Evolutionary conservation across 2,113 vertebrate species (phyloP).

Genomic region (Vombatus ursinus): DNA sequence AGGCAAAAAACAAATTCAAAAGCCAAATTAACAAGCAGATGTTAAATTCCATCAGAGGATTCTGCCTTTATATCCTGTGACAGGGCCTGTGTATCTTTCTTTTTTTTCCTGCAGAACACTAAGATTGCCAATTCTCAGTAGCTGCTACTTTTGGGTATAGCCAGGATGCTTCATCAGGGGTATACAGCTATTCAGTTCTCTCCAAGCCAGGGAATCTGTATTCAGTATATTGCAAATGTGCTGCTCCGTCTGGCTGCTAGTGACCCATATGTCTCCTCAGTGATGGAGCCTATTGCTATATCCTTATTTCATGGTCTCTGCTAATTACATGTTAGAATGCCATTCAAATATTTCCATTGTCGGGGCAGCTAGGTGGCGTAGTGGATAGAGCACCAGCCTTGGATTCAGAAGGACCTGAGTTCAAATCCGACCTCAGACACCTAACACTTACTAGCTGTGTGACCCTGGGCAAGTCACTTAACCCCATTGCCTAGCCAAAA

Average conservation of each 20-base stretch:
- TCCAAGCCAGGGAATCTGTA: neutral
- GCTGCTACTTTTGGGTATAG: neutral
- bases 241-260: neutral
- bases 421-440: too few species aligned
- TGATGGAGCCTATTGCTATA: neutral
- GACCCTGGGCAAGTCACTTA: too few species aligned
- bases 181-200: neutral
- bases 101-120: neutral
- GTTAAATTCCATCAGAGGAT: neutral
- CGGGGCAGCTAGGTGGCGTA: too few species aligned
- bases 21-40: neutral
- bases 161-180: neutral
- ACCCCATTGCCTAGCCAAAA: too few species aligned
- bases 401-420: too few species aligned
- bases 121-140: neutral
- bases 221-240: neutral
- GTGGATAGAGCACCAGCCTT: too few species aligned
- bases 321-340: neutral
- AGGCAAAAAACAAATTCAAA: slow-evolving; percentile 11
- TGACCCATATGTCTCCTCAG: neutral
- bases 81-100: neutral
- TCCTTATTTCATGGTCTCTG: neutral
- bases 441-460: too few species aligned
- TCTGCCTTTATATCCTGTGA: neutral
- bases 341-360: neutral